Evolutionary conservation across 2,113 vertebrate genomes (phyloP).

Genomic region (Sinocyclocheilus anshuiensis): DNA sequence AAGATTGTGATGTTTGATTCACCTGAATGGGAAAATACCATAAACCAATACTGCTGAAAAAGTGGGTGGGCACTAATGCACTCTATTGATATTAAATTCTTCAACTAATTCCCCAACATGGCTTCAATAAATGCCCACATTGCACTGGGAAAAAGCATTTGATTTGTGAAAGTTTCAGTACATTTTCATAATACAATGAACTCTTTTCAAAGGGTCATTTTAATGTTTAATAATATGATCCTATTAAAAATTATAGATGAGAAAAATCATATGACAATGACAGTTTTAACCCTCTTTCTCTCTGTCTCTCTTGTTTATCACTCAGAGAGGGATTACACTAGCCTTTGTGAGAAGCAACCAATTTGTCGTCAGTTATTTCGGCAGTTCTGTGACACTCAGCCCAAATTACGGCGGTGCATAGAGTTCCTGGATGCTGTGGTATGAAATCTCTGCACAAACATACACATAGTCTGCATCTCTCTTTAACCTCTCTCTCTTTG

Average conservation of each 20-base stretch:
- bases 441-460: constrained; percentile 48
- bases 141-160: background rate
- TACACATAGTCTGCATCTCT: background rate
- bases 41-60: no score
- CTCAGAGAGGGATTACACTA: constrained; percentile 81
- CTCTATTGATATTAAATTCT: no score
- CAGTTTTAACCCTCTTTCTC: background rate
- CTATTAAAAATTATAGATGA: background rate
- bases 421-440: constrained; percentile 85
- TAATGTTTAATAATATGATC: background rate
- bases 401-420: constrained; percentile 81
- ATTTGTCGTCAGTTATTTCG: constrained; percentile 84
- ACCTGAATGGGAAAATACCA: no score
- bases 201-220: background rate
- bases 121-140: no score
- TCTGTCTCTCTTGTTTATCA: constrained; percentile 25
- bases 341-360: constrained; percentile 84
- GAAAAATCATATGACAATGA: background rate
- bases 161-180: background rate
- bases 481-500: background rate
- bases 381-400: constrained; percentile 83
- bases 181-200: background rate
- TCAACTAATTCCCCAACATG: no score
- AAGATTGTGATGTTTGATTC: no score
- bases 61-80: no score